Percentiles rank a stretch among this genome's conserved stretches.
Evolutionary conservation across 1,140 invertebrate genomes (phyloP).

Genomic region (Pristionchus pacificus): DNA sequence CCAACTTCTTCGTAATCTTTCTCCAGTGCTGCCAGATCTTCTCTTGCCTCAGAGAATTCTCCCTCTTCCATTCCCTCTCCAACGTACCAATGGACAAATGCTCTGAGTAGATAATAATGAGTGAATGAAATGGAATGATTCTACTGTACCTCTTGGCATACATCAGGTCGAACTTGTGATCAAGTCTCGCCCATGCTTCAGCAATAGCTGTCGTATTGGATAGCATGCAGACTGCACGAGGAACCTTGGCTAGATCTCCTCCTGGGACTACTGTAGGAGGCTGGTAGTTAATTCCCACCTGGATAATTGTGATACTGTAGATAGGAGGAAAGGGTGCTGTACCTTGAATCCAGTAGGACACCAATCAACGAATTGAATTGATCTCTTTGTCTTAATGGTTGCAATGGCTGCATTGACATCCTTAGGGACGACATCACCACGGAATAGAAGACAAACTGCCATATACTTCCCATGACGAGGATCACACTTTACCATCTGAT

Average conservation of each 20-base stretch:
- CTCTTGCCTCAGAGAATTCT: conserved; percentile 71
- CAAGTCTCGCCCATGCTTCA: conserved; percentile 68
- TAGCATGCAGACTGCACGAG: conserved; percentile 78
- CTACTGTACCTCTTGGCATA: conserved; percentile 60
- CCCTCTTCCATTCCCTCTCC: conserved; percentile 76
- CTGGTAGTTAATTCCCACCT: conserved; percentile 71
- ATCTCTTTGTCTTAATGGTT: conserved; percentile 58
- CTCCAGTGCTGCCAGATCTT: conserved; percentile 69
- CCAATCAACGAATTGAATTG: conserved; percentile 71
- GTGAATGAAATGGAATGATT: neutral
- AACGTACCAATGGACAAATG: conserved; percentile 71
- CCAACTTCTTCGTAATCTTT: conserved; percentile 65
- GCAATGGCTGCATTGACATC: conserved; percentile 75
- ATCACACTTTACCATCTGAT: conserved; percentile 79
- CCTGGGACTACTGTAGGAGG: conserved; percentile 78
- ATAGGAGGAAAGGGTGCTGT: neutral
- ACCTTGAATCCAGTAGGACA: conserved; percentile 78
- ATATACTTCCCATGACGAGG: conserved; percentile 57
- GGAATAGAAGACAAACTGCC: conserved; percentile 58
- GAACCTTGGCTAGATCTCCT: conserved; percentile 77
- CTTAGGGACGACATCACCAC: conserved; percentile 61
- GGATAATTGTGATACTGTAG: neutral
- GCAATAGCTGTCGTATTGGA: conserved; percentile 76
- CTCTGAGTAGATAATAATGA: too few relatives aligned
- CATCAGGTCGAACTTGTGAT: conserved; percentile 67